Percentiles rank a stretch among this genome's conserved stretches.
Evolutionary conservation across 2,113 vertebrate species (phyloP).

Genomic region (Leptobrachium leishanense): DNA sequence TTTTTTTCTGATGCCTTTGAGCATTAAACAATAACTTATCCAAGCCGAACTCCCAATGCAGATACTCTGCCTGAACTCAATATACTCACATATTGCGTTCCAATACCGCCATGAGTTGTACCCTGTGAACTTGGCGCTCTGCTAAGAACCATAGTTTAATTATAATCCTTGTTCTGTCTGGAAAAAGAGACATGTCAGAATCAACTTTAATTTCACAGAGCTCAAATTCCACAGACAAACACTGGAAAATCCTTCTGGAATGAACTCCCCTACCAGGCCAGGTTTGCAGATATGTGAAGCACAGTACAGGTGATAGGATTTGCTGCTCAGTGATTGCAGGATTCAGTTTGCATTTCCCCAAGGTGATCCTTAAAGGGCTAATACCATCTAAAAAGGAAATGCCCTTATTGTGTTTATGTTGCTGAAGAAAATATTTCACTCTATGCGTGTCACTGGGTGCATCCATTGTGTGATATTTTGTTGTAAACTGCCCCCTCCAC

Average conservation of each 20-base stretch:
- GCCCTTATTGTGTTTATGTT: no score
- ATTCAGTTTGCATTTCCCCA: no score
- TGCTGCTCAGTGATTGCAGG: no score
- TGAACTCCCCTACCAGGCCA: background rate
- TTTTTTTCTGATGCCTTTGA: background rate
- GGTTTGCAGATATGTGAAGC: no score
- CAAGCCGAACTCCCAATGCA: background rate
- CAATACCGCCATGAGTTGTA: constrained; percentile 7
- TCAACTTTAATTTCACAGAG: background rate
- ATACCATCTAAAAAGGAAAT: no score
- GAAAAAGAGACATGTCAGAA: background rate
- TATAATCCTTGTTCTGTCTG: constrained; percentile 11
- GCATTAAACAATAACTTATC: background rate
- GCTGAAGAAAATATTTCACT: no score
- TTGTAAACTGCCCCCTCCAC: no score
- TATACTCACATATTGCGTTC: background rate
- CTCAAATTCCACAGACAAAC: constrained; percentile 7
- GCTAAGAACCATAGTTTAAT: background rate
- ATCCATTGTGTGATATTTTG: no score
- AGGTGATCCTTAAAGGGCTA: no score
- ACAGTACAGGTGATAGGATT: no score
- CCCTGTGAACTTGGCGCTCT: constrained; percentile 14
- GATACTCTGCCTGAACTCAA: background rate
- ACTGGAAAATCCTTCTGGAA: background rate
- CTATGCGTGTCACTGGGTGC: no score